phyloP scores from a whole-genome alignment of 2,888 invertebrate species.

The Ochropleura leucogaster region DNA sequence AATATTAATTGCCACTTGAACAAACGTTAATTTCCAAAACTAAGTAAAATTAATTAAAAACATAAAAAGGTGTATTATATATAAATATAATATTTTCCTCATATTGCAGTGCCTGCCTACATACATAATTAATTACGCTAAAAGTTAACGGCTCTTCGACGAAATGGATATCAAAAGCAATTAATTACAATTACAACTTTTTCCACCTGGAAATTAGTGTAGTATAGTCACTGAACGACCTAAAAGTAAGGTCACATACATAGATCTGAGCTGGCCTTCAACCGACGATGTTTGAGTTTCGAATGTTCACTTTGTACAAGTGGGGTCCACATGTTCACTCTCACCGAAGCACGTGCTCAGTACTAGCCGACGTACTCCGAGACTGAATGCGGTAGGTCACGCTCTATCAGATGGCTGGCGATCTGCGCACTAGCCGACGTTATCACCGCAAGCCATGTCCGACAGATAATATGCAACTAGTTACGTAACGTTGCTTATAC shows the following conservation, averaged over 20 bases:
- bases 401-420: slow-evolving; percentile 69
- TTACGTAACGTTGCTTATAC: slow-evolving; percentile 33
- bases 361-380: slow-evolving; percentile 53
- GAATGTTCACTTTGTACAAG: slow-evolving; percentile 45
- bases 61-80: slow-evolving; percentile 1
- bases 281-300: slow-evolving; percentile 35
- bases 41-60: neutral
- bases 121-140: slow-evolving; percentile 20
- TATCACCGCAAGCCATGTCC: slow-evolving; percentile 65
- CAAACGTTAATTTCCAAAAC: slow-evolving; percentile 5
- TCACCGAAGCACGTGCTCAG: slow-evolving; percentile 34
- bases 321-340: slow-evolving; percentile 43
- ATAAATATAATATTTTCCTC: slow-evolving; percentile 4
- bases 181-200: slow-evolving; percentile 22
- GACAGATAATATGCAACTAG: slow-evolving; percentile 65
- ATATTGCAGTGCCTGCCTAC: neutral
- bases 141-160: slow-evolving; percentile 16
- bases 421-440: slow-evolving; percentile 61
- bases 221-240: slow-evolving; percentile 13
- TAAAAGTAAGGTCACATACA: slow-evolving; percentile 14
- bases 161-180: slow-evolving; percentile 24
- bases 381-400: slow-evolving; percentile 74
- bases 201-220: slow-evolving; percentile 15
- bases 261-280: slow-evolving; percentile 51
- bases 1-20: slow-evolving; percentile 3